Evolutionary conservation across 92 coral and sea anemone genomes (phyloP).

Genomic region (Zoanthus sociatus): DNA sequence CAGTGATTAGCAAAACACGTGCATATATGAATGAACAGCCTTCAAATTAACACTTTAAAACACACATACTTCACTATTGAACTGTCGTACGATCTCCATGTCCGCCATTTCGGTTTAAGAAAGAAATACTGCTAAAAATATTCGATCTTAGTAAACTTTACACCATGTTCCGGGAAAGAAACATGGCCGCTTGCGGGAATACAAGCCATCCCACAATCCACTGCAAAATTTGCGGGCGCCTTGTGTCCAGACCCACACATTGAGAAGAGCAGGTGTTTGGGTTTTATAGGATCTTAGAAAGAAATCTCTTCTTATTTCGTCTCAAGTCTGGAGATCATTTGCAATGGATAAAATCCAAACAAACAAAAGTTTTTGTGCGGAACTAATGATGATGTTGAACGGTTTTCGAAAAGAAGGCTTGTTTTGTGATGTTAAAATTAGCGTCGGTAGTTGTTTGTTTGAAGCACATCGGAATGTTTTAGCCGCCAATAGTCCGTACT

Average conservation of each 20-base stretch:
- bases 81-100: slow-evolving; percentile 99
- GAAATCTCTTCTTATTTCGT: background rate
- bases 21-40: background rate
- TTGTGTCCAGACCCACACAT: slow-evolving; percentile 12
- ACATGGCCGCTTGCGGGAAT: slow-evolving; percentile 91
- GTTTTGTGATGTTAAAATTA: slow-evolving; percentile 79
- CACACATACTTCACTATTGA: slow-evolving; percentile 92
- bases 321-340: background rate
- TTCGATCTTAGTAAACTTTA: slow-evolving; percentile 54
- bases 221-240: slow-evolving; percentile 39
- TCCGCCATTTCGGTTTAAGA: slow-evolving; percentile 84
- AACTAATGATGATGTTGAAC: slow-evolving; percentile 67
- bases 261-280: background rate
- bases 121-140: slow-evolving; percentile 11
- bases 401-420: slow-evolving; percentile 76
- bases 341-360: slow-evolving; percentile 52
- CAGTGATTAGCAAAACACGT: slow-evolving; percentile 20
- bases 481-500: slow-evolving; percentile 86
- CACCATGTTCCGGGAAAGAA: slow-evolving; percentile 51
- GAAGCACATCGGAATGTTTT: slow-evolving; percentile 82
- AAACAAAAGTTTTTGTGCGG: slow-evolving; percentile 65
- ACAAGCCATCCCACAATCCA: slow-evolving; percentile 71
- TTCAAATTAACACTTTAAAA: background rate
- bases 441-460: slow-evolving; percentile 66
- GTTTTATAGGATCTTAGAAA: background rate